Evolutionary conservation across 2,888 invertebrate genomes (phyloP).

Genomic region (Nycteola revayana): DNA sequence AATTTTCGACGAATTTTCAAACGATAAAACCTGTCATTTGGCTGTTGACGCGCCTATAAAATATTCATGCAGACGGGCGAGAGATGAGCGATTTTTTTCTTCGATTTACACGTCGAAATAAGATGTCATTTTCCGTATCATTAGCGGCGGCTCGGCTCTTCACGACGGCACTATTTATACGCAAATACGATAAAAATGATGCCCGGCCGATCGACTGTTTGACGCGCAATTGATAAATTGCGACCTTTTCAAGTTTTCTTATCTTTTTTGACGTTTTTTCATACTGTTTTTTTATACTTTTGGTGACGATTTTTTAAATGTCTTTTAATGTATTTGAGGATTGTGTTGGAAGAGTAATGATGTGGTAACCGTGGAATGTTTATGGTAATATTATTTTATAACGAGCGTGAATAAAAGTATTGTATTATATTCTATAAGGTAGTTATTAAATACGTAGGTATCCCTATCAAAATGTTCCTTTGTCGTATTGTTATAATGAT

Average conservation of each 20-base stretch:
- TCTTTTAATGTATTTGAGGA: slow-evolving; percentile 41
- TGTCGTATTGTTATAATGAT: too few species aligned
- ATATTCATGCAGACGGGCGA: slow-evolving; percentile 79
- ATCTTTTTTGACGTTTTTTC: slow-evolving; percentile 52
- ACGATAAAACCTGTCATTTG: slow-evolving; percentile 83
- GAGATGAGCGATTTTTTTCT: slow-evolving; percentile 81
- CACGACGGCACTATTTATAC: slow-evolving; percentile 79
- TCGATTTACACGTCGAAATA: slow-evolving; percentile 81
- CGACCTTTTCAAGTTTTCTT: slow-evolving; percentile 67
- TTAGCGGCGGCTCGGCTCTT: slow-evolving; percentile 76
- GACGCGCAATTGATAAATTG: slow-evolving; percentile 80
- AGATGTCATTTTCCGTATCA: slow-evolving; percentile 83
- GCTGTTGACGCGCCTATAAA: slow-evolving; percentile 82
- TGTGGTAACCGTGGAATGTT: slow-evolving; percentile 20
- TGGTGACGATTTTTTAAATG: slow-evolving; percentile 43
- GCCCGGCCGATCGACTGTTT: slow-evolving; percentile 78
- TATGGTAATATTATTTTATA: slow-evolving; percentile 15
- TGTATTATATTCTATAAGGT: too few species aligned
- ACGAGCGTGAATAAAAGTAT: slow-evolving; percentile 6
- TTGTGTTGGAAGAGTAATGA: slow-evolving; percentile 44
- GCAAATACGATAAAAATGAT: slow-evolving; percentile 81
- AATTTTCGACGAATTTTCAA: slow-evolving; percentile 81
- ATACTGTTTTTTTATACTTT: slow-evolving; percentile 41
- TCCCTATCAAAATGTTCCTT: too few species aligned
- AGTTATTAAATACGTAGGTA: too few species aligned